Conservation (phyloP, 2,113 vertebrate species). For the Tetrax tetrax region DNA sequence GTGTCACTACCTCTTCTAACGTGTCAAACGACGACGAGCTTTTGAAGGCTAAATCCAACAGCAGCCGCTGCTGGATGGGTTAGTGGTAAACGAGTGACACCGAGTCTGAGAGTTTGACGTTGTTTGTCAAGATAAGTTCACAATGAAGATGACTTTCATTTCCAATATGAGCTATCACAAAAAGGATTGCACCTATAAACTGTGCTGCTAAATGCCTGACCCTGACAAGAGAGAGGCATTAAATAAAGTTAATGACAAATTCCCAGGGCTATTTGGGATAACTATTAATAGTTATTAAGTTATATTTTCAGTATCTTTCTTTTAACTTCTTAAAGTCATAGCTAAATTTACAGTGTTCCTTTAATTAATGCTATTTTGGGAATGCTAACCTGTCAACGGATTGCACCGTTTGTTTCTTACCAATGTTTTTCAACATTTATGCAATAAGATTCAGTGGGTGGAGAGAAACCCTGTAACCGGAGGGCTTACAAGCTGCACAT, state of each 20-base stretch:
- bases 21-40: slow-evolving; percentile 64
- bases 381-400: neutral
- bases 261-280: neutral
- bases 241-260: neutral
- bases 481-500: neutral
- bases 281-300: neutral
- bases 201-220: neutral
- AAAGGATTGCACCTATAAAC: neutral
- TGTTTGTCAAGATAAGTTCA: slow-evolving; percentile 73
- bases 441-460: neutral
- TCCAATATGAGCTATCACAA: slow-evolving; percentile 16
- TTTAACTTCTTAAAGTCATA: neutral
- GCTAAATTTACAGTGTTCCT: neutral
- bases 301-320: neutral
- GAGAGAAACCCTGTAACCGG: neutral
- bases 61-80: slow-evolving; percentile 59
- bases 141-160: slow-evolving; percentile 70
- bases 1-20: slow-evolving; percentile 61
- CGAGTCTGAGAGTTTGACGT: slow-evolving; percentile 51
- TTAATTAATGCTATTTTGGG: neutral
- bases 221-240: neutral
- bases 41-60: slow-evolving; percentile 77
- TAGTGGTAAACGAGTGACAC: slow-evolving; percentile 71
- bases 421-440: neutral
- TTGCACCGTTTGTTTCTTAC: neutral